Conservation (phyloP, 2,797 vertebrate species). For the Phylloscopus collybita region DNA sequence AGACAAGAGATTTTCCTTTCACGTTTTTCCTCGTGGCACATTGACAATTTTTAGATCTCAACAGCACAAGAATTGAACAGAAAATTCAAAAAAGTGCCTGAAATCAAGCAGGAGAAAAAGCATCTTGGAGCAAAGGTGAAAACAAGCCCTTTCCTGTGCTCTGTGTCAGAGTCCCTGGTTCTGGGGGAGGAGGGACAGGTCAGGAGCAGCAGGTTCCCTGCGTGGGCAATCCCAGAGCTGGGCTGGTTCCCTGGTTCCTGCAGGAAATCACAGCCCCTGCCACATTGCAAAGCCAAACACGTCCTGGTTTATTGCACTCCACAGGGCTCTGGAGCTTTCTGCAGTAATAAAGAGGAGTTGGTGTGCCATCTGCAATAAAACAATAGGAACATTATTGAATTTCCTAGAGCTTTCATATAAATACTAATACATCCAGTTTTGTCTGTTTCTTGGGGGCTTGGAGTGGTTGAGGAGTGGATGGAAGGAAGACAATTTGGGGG, state of each 20-base stretch:
- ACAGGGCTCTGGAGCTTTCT: conserved; percentile 71
- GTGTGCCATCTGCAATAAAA: conserved; percentile 71
- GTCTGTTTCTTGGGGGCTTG: conserved; percentile 14
- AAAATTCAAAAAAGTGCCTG: not conserved
- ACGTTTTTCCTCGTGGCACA: rapidly evolving
- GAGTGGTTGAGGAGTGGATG: not conserved
- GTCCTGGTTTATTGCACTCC: conserved; percentile 65
- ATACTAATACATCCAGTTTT: conserved; percentile 42
- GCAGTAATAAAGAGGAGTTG: conserved; percentile 74
- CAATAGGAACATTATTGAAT: conserved; percentile 66
- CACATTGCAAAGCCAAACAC: conserved; percentile 64
- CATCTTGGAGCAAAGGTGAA: not conserved
- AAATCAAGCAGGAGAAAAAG: not conserved
- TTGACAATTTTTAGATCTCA: not conserved
- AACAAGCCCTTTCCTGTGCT: not conserved
- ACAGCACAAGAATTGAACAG: not conserved
- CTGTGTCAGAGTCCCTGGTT: not conserved
- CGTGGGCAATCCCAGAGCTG: conserved; percentile 24
- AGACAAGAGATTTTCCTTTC: not conserved
- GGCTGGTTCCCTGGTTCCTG: conserved; percentile 2
- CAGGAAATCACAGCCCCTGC: conserved; percentile 60
- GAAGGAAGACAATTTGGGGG: not conserved
- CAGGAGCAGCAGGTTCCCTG: not conserved
- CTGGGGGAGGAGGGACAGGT: not conserved
- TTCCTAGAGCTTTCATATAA: conserved; percentile 59